A percentile compares a stretch with the other conserved stretches of the same genome.
Conservation (phyloP, 2,888 invertebrate genomes). For the Atherix ibis region DNA sequence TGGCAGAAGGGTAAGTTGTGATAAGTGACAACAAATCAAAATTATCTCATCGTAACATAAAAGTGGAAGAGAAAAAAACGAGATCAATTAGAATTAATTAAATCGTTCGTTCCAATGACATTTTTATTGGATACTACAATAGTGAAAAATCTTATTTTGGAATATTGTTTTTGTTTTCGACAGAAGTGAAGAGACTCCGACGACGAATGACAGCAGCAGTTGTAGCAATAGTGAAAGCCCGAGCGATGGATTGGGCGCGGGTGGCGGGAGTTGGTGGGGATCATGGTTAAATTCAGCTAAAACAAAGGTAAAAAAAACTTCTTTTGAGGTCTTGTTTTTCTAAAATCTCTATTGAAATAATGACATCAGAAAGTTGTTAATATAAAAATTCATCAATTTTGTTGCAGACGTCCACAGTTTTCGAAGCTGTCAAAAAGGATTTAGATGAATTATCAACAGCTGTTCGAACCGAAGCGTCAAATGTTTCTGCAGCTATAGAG, state of each 20-base stretch:
- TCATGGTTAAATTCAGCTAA: conserved; percentile 43
- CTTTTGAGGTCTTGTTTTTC: background rate
- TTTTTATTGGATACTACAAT: background rate
- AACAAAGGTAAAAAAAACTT: conserved; percentile 33
- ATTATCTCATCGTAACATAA: background rate
- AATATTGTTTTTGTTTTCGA: background rate
- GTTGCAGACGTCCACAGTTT: conserved; percentile 58
- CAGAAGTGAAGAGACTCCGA: no score
- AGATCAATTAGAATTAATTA: background rate
- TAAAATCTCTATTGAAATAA: conserved; percentile 2
- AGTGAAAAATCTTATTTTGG: background rate
- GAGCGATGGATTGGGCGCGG: background rate
- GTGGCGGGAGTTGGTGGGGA: conserved; percentile 39
- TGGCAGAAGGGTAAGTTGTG: conserved; percentile 8
- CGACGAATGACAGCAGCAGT: no score
- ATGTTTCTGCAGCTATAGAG: conserved; percentile 49
- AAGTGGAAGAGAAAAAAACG: background rate
- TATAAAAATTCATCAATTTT: conserved; percentile 5
- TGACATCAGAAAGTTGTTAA: conserved; percentile 1
- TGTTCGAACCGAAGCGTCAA: conserved; percentile 53
- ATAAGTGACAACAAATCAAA: no score
- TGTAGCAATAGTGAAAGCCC: conserved; percentile 4
- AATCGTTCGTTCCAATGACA: background rate
- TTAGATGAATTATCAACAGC: conserved; percentile 56
- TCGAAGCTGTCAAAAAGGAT: conserved; percentile 62